phyloP scores from a whole-genome alignment of 64 coral and sea anemone genomes.

The Platygyra sinensis region DNA sequence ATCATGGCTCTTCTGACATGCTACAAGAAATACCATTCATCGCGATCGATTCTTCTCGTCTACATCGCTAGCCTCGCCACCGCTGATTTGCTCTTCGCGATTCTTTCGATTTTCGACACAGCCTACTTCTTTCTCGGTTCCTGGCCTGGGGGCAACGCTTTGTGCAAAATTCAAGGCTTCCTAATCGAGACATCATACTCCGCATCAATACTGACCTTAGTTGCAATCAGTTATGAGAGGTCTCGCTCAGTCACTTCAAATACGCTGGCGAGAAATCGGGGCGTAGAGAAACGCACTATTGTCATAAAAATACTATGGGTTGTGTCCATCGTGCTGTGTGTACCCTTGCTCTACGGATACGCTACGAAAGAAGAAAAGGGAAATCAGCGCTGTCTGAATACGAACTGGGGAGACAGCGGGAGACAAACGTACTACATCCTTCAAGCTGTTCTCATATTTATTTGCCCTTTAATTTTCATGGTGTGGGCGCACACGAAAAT shows the following conservation, averaged over 20 bases:
- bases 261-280: slow-evolving; percentile 62
- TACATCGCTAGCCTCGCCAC: slow-evolving; percentile 83
- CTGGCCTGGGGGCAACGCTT: slow-evolving; percentile 65
- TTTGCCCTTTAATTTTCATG: slow-evolving; percentile 77
- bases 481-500: slow-evolving; percentile 85
- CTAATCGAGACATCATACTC: slow-evolving; percentile 83
- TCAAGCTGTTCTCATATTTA: slow-evolving; percentile 75
- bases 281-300: slow-evolving; percentile 62
- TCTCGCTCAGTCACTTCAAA: slow-evolving; percentile 70
- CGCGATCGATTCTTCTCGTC: slow-evolving; percentile 76
- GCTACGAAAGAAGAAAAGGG: slow-evolving; percentile 2
- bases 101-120: slow-evolving; percentile 71
- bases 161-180: slow-evolving; percentile 81
- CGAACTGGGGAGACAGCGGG: slow-evolving; percentile 74
- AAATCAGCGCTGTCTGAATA: slow-evolving; percentile 60
- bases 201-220: slow-evolving; percentile 79
- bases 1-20: slow-evolving; percentile 84
- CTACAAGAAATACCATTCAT: slow-evolving; percentile 78
- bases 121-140: slow-evolving; percentile 53
- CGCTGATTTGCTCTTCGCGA: slow-evolving; percentile 76
- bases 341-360: slow-evolving; percentile 83
- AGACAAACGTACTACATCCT: slow-evolving; percentile 72
- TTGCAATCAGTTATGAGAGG: slow-evolving; percentile 82
- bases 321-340: slow-evolving; percentile 59
- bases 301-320: slow-evolving; percentile 74